phyloP scores from a whole-genome alignment of 2,888 invertebrate species.

The Rosalia funebris region DNA sequence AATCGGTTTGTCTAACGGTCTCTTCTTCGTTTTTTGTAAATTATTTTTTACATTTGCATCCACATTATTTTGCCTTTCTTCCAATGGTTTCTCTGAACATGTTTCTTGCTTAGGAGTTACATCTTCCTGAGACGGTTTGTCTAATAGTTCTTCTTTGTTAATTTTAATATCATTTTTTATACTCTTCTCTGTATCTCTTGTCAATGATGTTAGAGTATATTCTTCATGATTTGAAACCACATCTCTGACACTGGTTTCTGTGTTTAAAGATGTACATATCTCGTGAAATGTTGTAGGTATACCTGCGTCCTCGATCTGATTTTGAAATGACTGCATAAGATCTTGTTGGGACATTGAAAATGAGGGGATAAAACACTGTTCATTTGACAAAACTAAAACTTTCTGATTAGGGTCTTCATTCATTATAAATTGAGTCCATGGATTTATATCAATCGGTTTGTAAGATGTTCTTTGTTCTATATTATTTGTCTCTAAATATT shows the following conservation, averaged over 20 bases:
- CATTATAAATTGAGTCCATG: slow-evolving; percentile 9
- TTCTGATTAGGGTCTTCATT: slow-evolving; percentile 7
- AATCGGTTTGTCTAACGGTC: not conserved
- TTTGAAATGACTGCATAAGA: not conserved
- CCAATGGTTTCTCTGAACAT: not conserved
- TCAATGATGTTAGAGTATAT: not conserved
- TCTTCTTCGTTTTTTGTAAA: not conserved
- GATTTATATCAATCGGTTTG: not conserved
- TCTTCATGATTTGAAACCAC: not conserved
- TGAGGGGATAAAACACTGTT: not conserved
- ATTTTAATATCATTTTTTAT: too few relatives aligned
- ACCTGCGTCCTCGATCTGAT: not conserved
- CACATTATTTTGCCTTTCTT: not conserved
- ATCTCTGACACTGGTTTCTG: not conserved
- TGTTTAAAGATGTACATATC: not conserved
- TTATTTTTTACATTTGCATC: not conserved
- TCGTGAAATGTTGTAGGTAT: not conserved
- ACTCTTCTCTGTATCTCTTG: too few relatives aligned
- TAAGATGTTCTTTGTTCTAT: not conserved
- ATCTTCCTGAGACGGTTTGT: too few relatives aligned
- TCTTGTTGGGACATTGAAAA: slow-evolving; percentile 6
- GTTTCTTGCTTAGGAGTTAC: not conserved
- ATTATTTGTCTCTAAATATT: slow-evolving; percentile 2
- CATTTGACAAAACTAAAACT: not conserved
- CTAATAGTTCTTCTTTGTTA: too few relatives aligned